These are phyloP conservation scores for Herpetotheres cachinnans DNA, from an alignment of 2,113 vertebrate species.

Conservation along the genomic window DNA sequence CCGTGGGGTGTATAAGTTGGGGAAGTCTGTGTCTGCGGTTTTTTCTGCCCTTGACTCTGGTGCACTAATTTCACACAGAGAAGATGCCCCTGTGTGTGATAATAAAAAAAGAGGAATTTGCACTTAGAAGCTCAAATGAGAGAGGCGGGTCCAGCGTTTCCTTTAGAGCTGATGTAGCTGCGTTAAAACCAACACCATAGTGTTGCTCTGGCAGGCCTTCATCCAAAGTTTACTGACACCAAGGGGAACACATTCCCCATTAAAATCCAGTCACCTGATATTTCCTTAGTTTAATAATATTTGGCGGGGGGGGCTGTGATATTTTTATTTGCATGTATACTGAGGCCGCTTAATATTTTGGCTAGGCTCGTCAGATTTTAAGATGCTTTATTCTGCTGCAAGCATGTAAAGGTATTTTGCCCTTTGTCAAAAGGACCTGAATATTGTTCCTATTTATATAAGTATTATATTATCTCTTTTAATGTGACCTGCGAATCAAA, in stretches of 20 bases:
- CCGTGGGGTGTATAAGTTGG: constrained; percentile 68
- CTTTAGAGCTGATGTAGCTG: not conserved
- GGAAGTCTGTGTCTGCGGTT: constrained; percentile 63
- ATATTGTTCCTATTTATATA: not conserved
- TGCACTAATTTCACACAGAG: constrained; percentile 64
- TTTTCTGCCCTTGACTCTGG: constrained; percentile 82
- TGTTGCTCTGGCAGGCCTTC: not conserved
- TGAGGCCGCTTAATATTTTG: not conserved
- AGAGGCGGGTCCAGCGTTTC: not conserved
- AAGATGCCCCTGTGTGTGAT: not conserved
- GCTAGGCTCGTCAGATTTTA: not conserved
- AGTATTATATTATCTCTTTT: not conserved
- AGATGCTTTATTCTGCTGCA: not conserved
- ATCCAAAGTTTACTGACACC: not conserved
- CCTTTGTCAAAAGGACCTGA: not conserved
- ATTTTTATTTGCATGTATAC: not conserved
- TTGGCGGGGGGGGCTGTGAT: not conserved
- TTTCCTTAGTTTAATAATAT: not conserved
- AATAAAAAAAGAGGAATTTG: not conserved
- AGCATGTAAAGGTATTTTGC: not conserved
- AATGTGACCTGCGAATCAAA: constrained; percentile 1
- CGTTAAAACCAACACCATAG: not conserved
- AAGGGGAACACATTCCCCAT: not conserved
- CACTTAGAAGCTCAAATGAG: not conserved
- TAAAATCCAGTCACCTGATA: not conserved